phyloP scores from a whole-genome alignment of 2,113 vertebrate species.

The Tenebrosternarchus preto region DNA sequence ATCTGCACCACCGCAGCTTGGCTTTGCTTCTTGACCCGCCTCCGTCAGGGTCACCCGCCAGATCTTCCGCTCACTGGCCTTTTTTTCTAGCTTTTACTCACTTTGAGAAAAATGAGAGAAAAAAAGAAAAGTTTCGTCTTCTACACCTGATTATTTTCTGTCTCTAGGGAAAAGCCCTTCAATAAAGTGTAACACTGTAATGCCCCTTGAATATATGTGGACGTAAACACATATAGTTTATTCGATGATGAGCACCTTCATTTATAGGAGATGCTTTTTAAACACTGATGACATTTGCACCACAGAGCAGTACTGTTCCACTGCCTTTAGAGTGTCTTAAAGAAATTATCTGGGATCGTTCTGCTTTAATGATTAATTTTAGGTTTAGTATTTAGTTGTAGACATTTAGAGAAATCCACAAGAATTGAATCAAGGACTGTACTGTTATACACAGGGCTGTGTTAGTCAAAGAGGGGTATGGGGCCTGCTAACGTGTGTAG shows the following conservation, averaged over 20 bases:
- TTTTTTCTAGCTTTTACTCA: constrained; percentile 27
- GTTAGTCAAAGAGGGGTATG: too few relatives aligned
- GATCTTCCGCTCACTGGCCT: constrained; percentile 23
- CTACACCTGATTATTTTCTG: constrained; percentile 32
- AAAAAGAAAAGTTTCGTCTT: constrained; percentile 33
- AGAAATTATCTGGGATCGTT: too few relatives aligned
- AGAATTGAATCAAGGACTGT: neutral
- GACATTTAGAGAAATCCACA: neutral
- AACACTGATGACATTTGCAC: neutral
- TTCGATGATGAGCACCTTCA: neutral
- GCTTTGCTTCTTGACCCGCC: constrained; percentile 52
- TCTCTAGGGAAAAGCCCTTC: constrained; percentile 16
- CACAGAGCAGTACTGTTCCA: neutral
- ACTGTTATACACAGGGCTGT: too few relatives aligned
- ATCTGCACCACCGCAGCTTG: constrained; percentile 50
- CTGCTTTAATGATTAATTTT: too few relatives aligned
- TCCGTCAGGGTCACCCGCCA: constrained; percentile 44
- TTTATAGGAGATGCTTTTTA: neutral
- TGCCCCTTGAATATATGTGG: constrained; percentile 17
- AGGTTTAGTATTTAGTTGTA: too few relatives aligned
- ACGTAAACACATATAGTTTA: constrained; percentile 25
- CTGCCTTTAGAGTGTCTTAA: too few relatives aligned
- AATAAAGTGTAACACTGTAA: constrained; percentile 39
- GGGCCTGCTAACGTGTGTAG: too few relatives aligned
- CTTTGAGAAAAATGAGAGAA: constrained; percentile 44